Conservation (phyloP, 2,888 invertebrate genomes). For the Leptopilina drosophilae region DNA sequence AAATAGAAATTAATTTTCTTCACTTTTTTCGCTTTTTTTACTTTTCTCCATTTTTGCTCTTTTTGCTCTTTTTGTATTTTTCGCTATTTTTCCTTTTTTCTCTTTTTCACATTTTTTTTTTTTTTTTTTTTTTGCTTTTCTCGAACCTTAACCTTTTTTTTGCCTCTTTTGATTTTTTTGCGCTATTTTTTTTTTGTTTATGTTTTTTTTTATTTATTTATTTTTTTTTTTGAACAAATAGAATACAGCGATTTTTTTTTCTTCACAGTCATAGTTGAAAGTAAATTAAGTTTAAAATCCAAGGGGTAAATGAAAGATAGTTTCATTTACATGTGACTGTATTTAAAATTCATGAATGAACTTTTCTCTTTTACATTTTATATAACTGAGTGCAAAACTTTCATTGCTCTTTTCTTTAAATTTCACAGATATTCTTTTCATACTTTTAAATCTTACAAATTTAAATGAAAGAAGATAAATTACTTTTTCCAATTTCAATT, state of each 20-base stretch:
- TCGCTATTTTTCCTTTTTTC: no score
- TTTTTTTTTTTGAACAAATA: neutral
- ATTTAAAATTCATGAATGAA: slow-evolving; percentile 13
- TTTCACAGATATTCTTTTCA: neutral
- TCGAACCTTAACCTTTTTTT: no score
- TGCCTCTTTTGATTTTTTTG: no score
- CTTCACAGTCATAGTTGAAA: neutral
- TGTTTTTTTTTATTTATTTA: no score
- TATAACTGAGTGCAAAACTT: slow-evolving; percentile 10
- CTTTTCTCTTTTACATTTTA: slow-evolving; percentile 11
- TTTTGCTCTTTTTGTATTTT: no score
- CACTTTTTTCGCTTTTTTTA: neutral
- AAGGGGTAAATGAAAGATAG: slow-evolving; percentile 10
- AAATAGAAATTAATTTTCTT: neutral
- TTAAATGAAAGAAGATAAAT: neutral
- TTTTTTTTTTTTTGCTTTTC: no score
- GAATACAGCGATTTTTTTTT: neutral
- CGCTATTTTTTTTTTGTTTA: no score
- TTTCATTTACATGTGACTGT: slow-evolving; percentile 17
- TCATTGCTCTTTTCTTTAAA: neutral
- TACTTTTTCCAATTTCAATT: neutral
- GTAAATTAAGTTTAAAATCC: slow-evolving; percentile 17
- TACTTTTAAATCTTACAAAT: slow-evolving; percentile 6
- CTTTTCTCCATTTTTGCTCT: neutral
- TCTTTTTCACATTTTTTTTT: no score